These are phyloP conservation scores for Abscondita cerata DNA, from an alignment of 2,888 invertebrate genomes.

Conservation along the genomic window DNA sequence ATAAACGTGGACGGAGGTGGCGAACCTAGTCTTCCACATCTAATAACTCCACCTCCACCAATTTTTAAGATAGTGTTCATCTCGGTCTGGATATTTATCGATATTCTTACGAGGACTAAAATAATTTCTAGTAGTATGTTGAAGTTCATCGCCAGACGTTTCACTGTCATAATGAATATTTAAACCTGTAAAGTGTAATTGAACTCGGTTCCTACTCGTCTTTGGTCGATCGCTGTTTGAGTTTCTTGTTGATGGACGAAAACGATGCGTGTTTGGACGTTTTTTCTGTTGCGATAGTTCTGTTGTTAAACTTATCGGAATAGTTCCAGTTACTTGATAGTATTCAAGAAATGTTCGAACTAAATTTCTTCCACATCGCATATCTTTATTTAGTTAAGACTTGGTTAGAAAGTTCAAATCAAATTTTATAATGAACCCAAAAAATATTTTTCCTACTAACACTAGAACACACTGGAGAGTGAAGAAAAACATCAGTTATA, in stretches of 20 bases:
- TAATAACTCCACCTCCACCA: constrained; percentile 25
- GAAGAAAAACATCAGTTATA: no score
- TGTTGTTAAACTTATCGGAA: constrained; percentile 61
- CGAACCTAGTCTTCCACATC: constrained; percentile 31
- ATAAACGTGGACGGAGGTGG: constrained; percentile 53
- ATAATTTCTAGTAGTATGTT: constrained; percentile 47
- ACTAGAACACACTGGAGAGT: no score
- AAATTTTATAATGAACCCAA: no score
- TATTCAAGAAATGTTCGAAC: constrained; percentile 80
- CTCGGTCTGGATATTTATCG: constrained; percentile 43
- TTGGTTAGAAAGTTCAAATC: constrained; percentile 17
- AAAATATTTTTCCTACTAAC: no score
- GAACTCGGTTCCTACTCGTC: constrained; percentile 61
- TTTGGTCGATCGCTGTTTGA: constrained; percentile 58
- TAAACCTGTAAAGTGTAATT: constrained; percentile 63
- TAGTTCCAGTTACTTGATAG: constrained; percentile 76
- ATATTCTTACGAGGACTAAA: constrained; percentile 44
- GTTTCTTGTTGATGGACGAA: constrained; percentile 53
- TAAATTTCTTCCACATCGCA: constrained; percentile 78
- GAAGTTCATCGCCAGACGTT: constrained; percentile 59
- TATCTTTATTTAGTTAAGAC: constrained; percentile 65
- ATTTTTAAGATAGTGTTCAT: constrained; percentile 31
- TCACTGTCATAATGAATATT: constrained; percentile 64
- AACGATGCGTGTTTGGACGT: constrained; percentile 46
- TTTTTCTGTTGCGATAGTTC: constrained; percentile 55